Percentiles rank a stretch among this genome's conserved stretches.
Evolutionary conservation across 2,888 invertebrate genomes (phyloP).

Genomic region (Oscheius sp.): DNA sequence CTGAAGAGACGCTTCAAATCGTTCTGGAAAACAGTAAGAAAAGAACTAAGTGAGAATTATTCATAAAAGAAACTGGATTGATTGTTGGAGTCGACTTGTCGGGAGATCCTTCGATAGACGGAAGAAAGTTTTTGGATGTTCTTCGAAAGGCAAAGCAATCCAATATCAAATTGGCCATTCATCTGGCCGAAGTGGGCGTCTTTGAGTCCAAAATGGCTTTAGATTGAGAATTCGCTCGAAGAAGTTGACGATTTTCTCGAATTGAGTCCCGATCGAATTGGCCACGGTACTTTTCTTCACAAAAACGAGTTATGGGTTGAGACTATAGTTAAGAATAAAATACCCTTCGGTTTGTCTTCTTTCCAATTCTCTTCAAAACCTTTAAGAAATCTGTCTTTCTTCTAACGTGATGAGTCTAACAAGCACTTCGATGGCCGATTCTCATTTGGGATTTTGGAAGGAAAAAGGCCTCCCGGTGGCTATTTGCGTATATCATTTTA

Average conservation of each 20-base stretch:
- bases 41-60: not conserved
- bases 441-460: conserved; percentile 38
- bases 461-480: conserved; percentile 17
- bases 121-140: conserved; percentile 31
- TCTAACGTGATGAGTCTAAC: conserved; percentile 38
- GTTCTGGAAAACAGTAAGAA: conserved; percentile 6
- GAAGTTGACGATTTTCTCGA: conserved; percentile 31
- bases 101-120: conserved; percentile 36
- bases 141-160: conserved; percentile 25
- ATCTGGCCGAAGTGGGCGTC: conserved; percentile 23
- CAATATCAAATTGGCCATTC: conserved; percentile 11
- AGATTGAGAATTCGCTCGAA: conserved; percentile 21
- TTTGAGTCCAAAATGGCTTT: not conserved
- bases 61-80: conserved; percentile 4
- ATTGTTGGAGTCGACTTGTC: conserved; percentile 43
- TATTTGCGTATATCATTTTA: not conserved
- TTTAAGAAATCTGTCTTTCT: conserved; percentile 43
- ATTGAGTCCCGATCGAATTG: conserved; percentile 33
- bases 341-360: conserved; percentile 25
- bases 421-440: conserved; percentile 1
- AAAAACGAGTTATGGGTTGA: conserved; percentile 13
- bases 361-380: not conserved
- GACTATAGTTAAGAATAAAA: not conserved
- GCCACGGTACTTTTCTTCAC: conserved; percentile 33
- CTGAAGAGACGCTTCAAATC: conserved; percentile 30